These are phyloP conservation scores for Fringilla coelebs DNA, from an alignment of 2,797 vertebrate species.

Conservation along the genomic window DNA sequence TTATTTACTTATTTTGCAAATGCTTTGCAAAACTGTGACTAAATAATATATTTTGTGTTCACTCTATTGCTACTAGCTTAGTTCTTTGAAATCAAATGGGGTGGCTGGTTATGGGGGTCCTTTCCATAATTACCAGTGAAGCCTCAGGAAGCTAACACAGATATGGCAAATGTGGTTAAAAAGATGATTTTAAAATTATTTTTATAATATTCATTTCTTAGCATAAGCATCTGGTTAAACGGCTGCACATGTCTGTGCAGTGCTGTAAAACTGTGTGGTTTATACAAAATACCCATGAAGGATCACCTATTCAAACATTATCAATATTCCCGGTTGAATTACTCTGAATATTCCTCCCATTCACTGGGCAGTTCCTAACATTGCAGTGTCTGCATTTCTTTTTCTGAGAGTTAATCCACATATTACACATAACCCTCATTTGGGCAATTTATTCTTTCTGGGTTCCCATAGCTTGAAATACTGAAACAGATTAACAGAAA, in stretches of 20 bases:
- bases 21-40: not conserved
- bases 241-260: not conserved
- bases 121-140: not conserved
- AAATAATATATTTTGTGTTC: not conserved
- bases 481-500: not conserved
- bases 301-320: not conserved
- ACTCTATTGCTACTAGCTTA: not conserved
- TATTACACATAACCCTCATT: not conserved
- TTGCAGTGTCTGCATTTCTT: not conserved
- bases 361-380: not conserved
- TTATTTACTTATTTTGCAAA: constrained; percentile 13
- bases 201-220: not conserved
- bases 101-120: not conserved
- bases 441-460: not conserved
- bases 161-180: not conserved
- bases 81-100: not conserved
- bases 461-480: not conserved
- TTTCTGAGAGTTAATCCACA: not conserved
- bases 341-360: not conserved
- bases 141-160: not conserved
- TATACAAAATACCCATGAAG: not conserved
- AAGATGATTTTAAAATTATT: not conserved
- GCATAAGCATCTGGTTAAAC: not conserved
- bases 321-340: not conserved
- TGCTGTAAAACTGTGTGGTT: not conserved